Conservation (phyloP, 2,888 invertebrate species). For the Liodrosophila aerea region DNA sequence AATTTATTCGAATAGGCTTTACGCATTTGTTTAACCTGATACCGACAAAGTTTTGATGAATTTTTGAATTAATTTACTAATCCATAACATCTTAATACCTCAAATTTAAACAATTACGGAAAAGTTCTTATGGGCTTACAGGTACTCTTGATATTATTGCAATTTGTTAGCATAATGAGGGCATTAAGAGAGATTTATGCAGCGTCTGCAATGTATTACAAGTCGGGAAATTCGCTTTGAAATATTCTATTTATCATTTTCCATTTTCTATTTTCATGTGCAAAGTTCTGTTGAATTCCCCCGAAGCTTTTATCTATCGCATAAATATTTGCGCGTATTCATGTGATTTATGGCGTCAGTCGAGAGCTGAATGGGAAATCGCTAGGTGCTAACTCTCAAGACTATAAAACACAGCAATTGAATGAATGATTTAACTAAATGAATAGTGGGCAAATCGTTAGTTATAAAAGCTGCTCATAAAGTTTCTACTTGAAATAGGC, state of each 20-base stretch:
- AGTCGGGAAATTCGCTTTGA: neutral
- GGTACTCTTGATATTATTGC: conserved; percentile 38
- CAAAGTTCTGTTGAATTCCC: neutral
- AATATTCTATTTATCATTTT: too few species aligned
- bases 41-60: too few species aligned
- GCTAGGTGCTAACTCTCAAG: conserved; percentile 9
- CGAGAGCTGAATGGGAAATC: conserved; percentile 1
- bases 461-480: too few species aligned
- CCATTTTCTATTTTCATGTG: conserved; percentile 3
- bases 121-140: conserved; percentile 1
- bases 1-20: neutral
- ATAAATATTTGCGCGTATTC: conserved; percentile 22
- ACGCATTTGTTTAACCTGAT: neutral
- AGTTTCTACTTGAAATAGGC: too few species aligned
- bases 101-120: neutral
- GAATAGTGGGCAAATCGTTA: neutral
- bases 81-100: too few species aligned
- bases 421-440: neutral
- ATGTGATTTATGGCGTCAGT: conserved; percentile 17
- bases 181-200: conserved; percentile 49
- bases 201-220: conserved; percentile 8
- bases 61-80: too few species aligned
- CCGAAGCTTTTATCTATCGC: conserved; percentile 12
- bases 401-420: conserved; percentile 5
- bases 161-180: conserved; percentile 44